These are phyloP conservation scores for Sprattus sprattus DNA, from an alignment of 2,113 vertebrate genomes.

Conservation along the genomic window DNA sequence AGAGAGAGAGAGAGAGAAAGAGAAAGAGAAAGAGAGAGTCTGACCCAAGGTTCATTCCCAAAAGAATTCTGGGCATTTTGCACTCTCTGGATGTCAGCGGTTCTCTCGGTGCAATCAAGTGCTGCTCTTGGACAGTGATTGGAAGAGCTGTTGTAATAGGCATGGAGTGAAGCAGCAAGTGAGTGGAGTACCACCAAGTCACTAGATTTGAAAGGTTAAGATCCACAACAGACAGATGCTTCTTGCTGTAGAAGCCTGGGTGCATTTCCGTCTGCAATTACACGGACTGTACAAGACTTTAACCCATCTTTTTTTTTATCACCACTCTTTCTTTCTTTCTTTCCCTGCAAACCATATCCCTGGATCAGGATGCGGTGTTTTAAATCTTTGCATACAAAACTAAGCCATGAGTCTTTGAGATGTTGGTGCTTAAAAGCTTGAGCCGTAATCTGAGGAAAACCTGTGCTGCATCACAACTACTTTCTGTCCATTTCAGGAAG, in stretches of 20 bases:
- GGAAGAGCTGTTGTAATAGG: conserved; percentile 1
- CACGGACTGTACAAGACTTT: background rate
- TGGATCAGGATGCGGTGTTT: background rate
- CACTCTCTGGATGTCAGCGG: background rate
- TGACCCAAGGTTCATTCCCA: background rate
- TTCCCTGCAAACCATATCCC: background rate
- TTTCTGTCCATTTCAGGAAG: background rate
- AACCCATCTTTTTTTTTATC: background rate
- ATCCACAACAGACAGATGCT: background rate
- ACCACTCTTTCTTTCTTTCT: background rate
- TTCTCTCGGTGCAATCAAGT: background rate
- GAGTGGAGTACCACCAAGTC: background rate
- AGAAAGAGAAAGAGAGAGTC: background rate
- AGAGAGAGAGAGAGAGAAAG: background rate
- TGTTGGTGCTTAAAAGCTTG: background rate
- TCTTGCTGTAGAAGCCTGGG: background rate
- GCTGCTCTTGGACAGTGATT: background rate
- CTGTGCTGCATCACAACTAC: conserved; percentile 2
- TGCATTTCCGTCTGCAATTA: background rate
- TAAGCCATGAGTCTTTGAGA: background rate
- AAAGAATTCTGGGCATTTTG: background rate
- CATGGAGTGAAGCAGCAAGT: background rate
- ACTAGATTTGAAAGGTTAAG: conserved; percentile 4
- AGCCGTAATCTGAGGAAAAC: background rate
- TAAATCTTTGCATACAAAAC: background rate